Evolutionary conservation across 37 sponge, comb jelly and placozoan genomes (phyloP), one percentile per base, ranked within the genome.

Genomic region (Corticium candelabrum): DNA sequence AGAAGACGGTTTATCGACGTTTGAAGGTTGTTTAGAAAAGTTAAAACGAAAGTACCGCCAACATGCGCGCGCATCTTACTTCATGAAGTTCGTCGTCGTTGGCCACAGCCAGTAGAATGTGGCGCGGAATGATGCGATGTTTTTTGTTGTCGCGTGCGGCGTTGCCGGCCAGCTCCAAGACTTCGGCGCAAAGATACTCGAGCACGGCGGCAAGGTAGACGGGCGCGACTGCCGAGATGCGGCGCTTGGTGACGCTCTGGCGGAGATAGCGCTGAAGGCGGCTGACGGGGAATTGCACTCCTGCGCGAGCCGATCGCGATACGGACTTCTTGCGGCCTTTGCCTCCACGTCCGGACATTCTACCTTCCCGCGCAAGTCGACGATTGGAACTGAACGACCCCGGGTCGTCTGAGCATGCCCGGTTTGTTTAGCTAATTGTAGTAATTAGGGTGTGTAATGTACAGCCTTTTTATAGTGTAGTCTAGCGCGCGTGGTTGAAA

Each of bases 161-260:
- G 76, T 97, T 97, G 7, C 99, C 99, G 0, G 99, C 99, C 50
- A 97, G 77, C 41, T 97, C 99, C 77, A 97, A 41, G 35, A 97
- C 88, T 67, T 97, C 99, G 21, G 99, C 99, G 79, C 87, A 87
- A 36, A 97, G 82, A 79, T 97, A 97, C 85, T 97, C 99, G 67
- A 97, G 76, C 4, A 91, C 94, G 69, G 94, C 99, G 34, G 89
- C 82, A 37, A 91, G 74, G 82, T 94, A 97, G 21, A 97, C 86
- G 2, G 99, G 99, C 29, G 99, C 90, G 0, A 87, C 99, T 3
- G 85, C 86, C 0, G 88, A 89, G 34, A 97, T 85, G 37, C 92
- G 79, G 5, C 77, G 78, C 72, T 88, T 96, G 77, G 85, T 41
- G 32, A 86, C 41, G 39, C 41, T 27, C 41, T 37, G 33, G 38